phyloP scores from a whole-genome alignment of 2,113 vertebrate genomes.

The Daboia siamensis region DNA sequence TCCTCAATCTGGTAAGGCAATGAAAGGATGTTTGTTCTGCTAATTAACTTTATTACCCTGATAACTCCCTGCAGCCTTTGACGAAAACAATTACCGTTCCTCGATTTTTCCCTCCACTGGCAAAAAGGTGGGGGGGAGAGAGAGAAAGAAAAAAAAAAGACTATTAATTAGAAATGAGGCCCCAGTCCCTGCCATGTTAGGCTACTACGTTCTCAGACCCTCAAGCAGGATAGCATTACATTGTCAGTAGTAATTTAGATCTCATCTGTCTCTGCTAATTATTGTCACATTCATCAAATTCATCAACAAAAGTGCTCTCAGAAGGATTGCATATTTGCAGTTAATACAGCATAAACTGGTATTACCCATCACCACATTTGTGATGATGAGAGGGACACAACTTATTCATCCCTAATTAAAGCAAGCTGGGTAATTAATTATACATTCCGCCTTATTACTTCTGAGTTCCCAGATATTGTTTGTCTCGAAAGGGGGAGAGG shows the following conservation, averaged over 20 bases:
- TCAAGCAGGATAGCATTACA: slow-evolving; percentile 95
- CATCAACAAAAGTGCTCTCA: slow-evolving; percentile 99
- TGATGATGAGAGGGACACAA: slow-evolving; percentile 95
- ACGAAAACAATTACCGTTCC: slow-evolving; percentile 97
- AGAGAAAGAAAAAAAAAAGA: slow-evolving; percentile 60
- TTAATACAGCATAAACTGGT: slow-evolving; percentile 99
- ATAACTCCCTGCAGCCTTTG: slow-evolving; percentile 98
- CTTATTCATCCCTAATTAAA: slow-evolving; percentile 99
- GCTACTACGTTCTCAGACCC: slow-evolving; percentile 89
- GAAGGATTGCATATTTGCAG: slow-evolving; percentile 97
- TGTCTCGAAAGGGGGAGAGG: slow-evolving; percentile 84
- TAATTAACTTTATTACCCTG: slow-evolving; percentile 99
- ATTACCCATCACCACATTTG: slow-evolving; percentile 96
- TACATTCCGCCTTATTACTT: slow-evolving; percentile 99
- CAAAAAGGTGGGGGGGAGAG: slow-evolving; percentile 58
- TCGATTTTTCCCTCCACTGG: slow-evolving; percentile 64
- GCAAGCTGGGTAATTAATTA: slow-evolving; percentile 99
- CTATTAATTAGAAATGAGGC: slow-evolving; percentile 90
- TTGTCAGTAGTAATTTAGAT: slow-evolving; percentile 99
- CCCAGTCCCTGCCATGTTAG: slow-evolving; percentile 83
- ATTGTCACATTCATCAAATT: slow-evolving; percentile 99
- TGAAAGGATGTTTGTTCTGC: slow-evolving; percentile 97
- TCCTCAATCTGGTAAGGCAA: slow-evolving; percentile 81
- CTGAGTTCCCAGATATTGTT: slow-evolving; percentile 95
- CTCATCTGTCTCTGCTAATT: slow-evolving; percentile 99